Evolutionary conservation across 2,797 vertebrate genomes (phyloP), one percentile per base, ranked within the genome.

Genomic region (Otolemur crassicaudatus): DNA sequence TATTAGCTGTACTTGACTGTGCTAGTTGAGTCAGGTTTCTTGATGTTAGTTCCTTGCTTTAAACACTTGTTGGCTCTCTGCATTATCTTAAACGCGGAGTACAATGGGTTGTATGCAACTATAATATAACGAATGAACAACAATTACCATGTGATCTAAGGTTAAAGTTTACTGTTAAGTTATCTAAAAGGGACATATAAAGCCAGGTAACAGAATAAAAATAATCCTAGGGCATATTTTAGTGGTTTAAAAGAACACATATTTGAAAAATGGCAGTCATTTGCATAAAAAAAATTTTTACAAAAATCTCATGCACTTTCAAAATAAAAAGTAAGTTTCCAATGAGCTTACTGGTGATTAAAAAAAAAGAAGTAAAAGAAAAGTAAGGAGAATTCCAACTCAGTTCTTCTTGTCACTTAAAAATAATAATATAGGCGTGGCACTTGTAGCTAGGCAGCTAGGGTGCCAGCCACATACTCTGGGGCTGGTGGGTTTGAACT

Each of bases 331-430:
- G 16, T n/a, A 67, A 19, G 65, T 67, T 67, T n/a, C 65, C n/a
- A 67, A 67, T 17, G 3, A 67, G 65, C 31, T 67, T 67, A 67
- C n/a, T 67, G 16, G 65, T 19, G 65, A 67, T 19, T 67, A 4
- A 67, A 67, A 67, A 67, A 96, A 84, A 81, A 34, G 89, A 96
- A 81, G 80, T 34, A 91, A 96, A 84, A 84, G 49, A 87, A 91
- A 96, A 88, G 22, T 82, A 82, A 88, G 53, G 19, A 83, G 70
- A 91, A 80, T 11, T 3, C 56, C 49, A 96, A 83, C n/a, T 95
- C 31, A 53, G 72, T 49, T 77, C n/a, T 34, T 80, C 23, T 60
- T 80, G 9, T 65, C 49, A 94, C 72, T 95, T 96, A 86, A 94
- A 94, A 97, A 14, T 49, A 49, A 49, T 49, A 14, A 14, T 49